Evolutionary conservation across 1,140 invertebrate species (phyloP), one percentile per base, ranked within the genome.

Genomic region (Branchinecta lindahli): DNA sequence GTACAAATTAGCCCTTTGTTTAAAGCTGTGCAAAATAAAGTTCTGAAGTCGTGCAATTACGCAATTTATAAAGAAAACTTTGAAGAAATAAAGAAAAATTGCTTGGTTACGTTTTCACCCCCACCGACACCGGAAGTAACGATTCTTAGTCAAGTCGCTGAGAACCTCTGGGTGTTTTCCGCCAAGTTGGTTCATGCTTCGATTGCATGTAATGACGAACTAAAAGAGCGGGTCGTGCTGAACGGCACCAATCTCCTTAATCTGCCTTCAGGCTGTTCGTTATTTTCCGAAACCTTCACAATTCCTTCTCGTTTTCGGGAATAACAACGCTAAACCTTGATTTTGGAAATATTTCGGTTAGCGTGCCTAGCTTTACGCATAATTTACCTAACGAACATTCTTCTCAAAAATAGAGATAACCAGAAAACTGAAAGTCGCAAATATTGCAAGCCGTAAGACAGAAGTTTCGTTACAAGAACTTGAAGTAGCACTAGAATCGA

Each of bases 401-500:
- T 61, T 61, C 12, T 15, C 12, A 12, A 12, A 15, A 61, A 61
- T 61, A 15, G 12, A 61, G 52, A 15, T 61, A 33, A 20, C 52
- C 12, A 61, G 18, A 20, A 61, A 61, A 61, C 6, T 61, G 18
- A 61, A 61, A 3, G 18, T 15, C 52, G 12, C 12, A 20, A 20
- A 12, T 61, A 61, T 4, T 61, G 52, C 2, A 20, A 20, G 12
- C 12, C 12, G 18, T 12, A 20, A 61, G 12, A 12, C 18, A 15
- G 52, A 61, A 61, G 18, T 61, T 61, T 61, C 52, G 18, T 61
- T 61, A 61, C 12, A 61, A 61, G 52, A 61, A 61, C 18, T 61
- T 12, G 52, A 61, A 61, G 12, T 12, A 3, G 12, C 52, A 4
- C 18, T 61, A 61, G 18, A 61, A 61, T 20, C 12, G 6, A 61